Conservation (phyloP, 2,113 vertebrate species). For the Phoenicopterus ruber region DNA sequence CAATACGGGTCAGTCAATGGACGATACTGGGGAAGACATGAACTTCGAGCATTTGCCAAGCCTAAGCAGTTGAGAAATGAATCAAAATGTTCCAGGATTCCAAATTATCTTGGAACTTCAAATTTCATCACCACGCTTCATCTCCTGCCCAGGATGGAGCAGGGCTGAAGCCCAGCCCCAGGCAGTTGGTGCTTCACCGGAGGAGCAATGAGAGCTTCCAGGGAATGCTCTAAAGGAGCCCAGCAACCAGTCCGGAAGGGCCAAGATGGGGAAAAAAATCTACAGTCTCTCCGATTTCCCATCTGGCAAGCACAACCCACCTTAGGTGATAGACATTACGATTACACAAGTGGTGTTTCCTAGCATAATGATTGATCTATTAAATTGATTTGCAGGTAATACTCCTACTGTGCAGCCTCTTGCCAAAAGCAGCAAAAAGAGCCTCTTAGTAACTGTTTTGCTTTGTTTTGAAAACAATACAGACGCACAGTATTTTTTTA, state of each 20-base stretch:
- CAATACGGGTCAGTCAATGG: slow-evolving; percentile 24
- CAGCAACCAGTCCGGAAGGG: neutral
- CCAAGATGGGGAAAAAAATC: neutral
- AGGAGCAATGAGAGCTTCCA: neutral
- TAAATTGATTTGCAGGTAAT: slow-evolving; percentile 11
- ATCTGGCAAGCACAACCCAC: neutral
- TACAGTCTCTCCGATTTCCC: neutral
- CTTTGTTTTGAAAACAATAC: slow-evolving; percentile 59
- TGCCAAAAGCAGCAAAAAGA: slow-evolving; percentile 44
- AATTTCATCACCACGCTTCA: neutral
- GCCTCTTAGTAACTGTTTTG: slow-evolving; percentile 37
- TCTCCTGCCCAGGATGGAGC: slow-evolving; percentile 14
- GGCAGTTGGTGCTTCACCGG: neutral
- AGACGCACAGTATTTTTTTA: neutral
- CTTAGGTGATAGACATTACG: rapidly evolving
- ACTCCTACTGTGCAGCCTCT: slow-evolving; percentile 4
- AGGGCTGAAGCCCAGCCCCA: neutral
- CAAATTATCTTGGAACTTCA: slow-evolving; percentile 28
- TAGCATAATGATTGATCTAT: neutral
- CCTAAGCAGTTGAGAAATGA: slow-evolving; percentile 11
- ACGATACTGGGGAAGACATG: neutral
- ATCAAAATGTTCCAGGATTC: slow-evolving; percentile 13
- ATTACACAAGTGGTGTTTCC: neutral
- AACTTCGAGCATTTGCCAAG: slow-evolving; percentile 19
- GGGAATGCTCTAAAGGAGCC: neutral